Conservation (phyloP, 2,888 invertebrate species). For the Deilephila porcellus region DNA sequence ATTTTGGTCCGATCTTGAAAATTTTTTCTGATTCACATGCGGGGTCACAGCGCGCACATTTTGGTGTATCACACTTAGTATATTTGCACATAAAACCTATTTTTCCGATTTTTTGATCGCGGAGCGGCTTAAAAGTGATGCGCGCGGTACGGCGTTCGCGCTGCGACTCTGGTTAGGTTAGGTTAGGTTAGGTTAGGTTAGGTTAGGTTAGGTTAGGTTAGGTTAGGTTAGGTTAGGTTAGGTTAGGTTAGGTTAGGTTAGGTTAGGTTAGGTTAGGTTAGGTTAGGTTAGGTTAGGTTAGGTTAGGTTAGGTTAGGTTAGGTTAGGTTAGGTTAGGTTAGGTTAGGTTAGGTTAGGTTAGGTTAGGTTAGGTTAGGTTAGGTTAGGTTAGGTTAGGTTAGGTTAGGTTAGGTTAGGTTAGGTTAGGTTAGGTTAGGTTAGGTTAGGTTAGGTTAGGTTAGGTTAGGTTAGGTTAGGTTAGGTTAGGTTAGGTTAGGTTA, state of each 20-base stretch:
- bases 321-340: slow-evolving; percentile 39
- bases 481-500: slow-evolving; percentile 31
- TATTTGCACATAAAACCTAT: not conserved
- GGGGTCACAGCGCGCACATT: not conserved
- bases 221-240: slow-evolving; percentile 33
- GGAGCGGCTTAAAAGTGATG: too few relatives aligned
- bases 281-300: slow-evolving; percentile 40
- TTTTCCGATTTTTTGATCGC: too few relatives aligned
- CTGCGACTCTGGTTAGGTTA: slow-evolving; percentile 20
- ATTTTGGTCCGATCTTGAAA: slow-evolving; percentile 28
- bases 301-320: slow-evolving; percentile 39
- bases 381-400: slow-evolving; percentile 30
- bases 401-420: slow-evolving; percentile 31
- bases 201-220: slow-evolving; percentile 38
- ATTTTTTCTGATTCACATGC: not conserved
- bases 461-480: slow-evolving; percentile 32
- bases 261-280: slow-evolving; percentile 36
- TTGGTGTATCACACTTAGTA: slow-evolving; percentile 15
- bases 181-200: slow-evolving; percentile 33
- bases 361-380: slow-evolving; percentile 30
- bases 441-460: too few relatives aligned
- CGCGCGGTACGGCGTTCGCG: too few relatives aligned
- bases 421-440: slow-evolving; percentile 36
- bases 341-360: slow-evolving; percentile 35
- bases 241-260: slow-evolving; percentile 43